Conservation (phyloP, 2,797 vertebrate genomes). For the Artibeus jamaicensis region DNA sequence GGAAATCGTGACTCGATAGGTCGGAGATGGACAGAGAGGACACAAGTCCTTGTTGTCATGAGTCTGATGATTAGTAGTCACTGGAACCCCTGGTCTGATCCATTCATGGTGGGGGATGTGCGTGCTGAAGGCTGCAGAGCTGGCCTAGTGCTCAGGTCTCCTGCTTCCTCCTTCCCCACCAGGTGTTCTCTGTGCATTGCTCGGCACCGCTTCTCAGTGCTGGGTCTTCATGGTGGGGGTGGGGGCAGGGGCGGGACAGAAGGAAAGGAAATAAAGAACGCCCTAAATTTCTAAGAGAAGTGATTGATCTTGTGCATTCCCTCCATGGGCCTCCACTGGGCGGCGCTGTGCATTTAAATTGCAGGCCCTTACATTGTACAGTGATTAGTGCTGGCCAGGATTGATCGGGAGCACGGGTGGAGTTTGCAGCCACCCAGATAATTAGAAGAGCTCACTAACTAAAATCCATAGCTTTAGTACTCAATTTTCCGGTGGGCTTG, state of each 20-base stretch:
- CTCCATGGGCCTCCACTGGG: neutral
- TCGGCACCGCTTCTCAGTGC: neutral
- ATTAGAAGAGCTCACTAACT: constrained; percentile 41
- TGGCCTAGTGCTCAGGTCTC: neutral
- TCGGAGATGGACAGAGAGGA: neutral
- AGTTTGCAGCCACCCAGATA: neutral
- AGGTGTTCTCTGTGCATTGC: neutral
- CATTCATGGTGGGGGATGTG: no score
- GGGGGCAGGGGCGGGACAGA: rapidly evolving
- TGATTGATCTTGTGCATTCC: rapidly evolving
- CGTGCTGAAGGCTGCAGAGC: neutral
- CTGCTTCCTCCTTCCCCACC: neutral
- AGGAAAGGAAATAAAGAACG: neutral
- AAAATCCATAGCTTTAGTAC: neutral
- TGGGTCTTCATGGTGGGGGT: neutral
- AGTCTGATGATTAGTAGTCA: neutral
- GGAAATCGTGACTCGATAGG: neutral
- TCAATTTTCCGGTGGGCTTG: neutral
- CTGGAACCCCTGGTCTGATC: neutral
- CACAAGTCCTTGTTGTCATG: neutral
- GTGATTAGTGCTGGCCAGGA: neutral
- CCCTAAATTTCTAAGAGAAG: neutral
- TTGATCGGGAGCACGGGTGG: neutral
- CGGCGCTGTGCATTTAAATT: neutral
- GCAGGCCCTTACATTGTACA: neutral